A percentile compares a stretch with the other conserved stretches of the same genome.
Evolutionary conservation across 1,140 invertebrate species (phyloP).

Genomic region (Cyclargus thomasi): DNA sequence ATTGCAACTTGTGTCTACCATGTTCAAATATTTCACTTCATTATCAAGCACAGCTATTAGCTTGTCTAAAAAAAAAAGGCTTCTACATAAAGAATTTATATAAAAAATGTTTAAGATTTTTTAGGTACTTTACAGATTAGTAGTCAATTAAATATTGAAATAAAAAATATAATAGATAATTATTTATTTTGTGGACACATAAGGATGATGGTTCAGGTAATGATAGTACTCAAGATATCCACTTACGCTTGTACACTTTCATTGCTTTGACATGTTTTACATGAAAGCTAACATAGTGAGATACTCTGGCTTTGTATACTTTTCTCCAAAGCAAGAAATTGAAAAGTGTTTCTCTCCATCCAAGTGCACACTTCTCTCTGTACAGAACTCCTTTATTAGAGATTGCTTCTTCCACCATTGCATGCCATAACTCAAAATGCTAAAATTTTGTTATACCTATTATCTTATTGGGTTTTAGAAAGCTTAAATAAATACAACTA

Average conservation of each 20-base stretch:
- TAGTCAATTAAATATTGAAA: too few relatives aligned
- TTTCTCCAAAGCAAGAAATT: conserved; percentile 30
- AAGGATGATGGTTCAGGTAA: too few relatives aligned
- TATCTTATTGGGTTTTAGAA: not conserved
- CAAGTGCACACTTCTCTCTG: conserved; percentile 29
- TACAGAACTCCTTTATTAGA: conserved; percentile 28
- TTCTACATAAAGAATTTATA: too few relatives aligned
- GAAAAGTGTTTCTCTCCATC: conserved; percentile 26
- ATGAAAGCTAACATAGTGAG: conserved; percentile 22
- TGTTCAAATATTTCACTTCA: conserved; percentile 29
- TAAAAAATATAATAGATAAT: too few relatives aligned
- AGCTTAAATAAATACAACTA: not conserved
- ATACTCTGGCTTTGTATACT: conserved; percentile 23
- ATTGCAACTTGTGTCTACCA: conserved; percentile 21
- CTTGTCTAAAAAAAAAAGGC: conserved; percentile 34
- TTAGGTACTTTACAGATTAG: too few relatives aligned
- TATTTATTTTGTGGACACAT: too few relatives aligned
- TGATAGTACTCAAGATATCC: not conserved
- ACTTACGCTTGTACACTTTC: conserved; percentile 37
- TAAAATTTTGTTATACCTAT: conserved; percentile 15
- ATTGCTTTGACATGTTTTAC: conserved; percentile 29
- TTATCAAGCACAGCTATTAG: conserved; percentile 31
- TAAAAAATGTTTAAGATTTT: too few relatives aligned
- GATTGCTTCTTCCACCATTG: conserved; percentile 25
- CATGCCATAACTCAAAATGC: conserved; percentile 31